phyloP scores from a whole-genome alignment of 2,797 vertebrate genomes.

The Otolemur crassicaudatus region DNA sequence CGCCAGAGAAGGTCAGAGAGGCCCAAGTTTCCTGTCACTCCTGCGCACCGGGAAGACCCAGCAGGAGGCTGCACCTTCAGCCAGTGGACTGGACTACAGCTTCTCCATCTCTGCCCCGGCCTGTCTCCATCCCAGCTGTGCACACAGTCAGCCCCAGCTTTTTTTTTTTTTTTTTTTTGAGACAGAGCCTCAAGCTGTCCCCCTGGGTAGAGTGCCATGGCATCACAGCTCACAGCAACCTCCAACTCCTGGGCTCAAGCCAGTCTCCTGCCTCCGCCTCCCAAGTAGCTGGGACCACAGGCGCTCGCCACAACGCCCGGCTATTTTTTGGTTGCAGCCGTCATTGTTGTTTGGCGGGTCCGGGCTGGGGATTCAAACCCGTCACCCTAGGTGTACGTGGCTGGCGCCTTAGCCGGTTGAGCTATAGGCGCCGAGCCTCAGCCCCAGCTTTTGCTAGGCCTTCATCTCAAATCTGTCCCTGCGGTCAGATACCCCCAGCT shows the following conservation, averaged over 20 bases:
- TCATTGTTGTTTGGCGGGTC: too few relatives aligned
- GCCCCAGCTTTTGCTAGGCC: neutral
- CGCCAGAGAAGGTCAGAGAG: neutral
- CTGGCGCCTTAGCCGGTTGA: too few relatives aligned
- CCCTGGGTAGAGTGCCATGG: too few relatives aligned
- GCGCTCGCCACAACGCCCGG: too few relatives aligned
- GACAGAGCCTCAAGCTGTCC: too few relatives aligned
- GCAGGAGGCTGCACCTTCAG: neutral
- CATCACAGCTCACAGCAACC: too few relatives aligned
- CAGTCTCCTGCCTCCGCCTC: too few relatives aligned
- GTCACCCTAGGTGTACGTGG: too few relatives aligned
- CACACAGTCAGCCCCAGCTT: neutral
- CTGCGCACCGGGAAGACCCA: neutral
- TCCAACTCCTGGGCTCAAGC: too few relatives aligned
- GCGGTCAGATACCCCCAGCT: neutral
- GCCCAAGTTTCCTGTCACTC: neutral
- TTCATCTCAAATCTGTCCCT: neutral
- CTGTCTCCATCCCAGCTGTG: neutral
- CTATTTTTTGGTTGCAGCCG: too few relatives aligned
- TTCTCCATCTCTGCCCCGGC: accelerated
- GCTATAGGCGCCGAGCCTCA: neutral
- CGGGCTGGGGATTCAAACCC: too few relatives aligned
- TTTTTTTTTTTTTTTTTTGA: neutral
- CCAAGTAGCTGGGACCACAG: too few relatives aligned
- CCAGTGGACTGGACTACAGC: accelerated